phyloP scores from a whole-genome alignment of 2,797 vertebrate species.

The Eleutherodactylus coqui region DNA sequence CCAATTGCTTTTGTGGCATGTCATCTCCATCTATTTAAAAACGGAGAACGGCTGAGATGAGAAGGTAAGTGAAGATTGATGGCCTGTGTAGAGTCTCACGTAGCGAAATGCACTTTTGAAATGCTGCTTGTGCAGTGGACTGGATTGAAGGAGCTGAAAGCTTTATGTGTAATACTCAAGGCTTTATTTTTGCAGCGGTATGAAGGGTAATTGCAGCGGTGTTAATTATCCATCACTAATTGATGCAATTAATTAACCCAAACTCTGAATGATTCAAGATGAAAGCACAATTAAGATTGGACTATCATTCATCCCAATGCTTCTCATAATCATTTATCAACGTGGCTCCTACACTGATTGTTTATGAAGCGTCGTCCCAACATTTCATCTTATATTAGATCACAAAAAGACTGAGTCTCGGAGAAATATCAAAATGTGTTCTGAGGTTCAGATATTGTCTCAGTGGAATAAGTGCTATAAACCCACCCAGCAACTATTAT shows the following conservation, averaged over 20 bases:
- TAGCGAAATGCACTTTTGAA: neutral
- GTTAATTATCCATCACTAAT: constrained; percentile 53
- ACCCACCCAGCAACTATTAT: no score
- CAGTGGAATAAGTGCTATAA: neutral
- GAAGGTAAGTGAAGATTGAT: neutral
- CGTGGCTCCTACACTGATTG: neutral
- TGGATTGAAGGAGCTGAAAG: neutral
- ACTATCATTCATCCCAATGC: constrained; percentile 37
- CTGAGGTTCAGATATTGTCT: neutral
- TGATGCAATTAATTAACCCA: constrained; percentile 55
- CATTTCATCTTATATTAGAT: neutral
- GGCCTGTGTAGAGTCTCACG: neutral
- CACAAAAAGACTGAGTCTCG: neutral
- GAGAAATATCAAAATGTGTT: neutral
- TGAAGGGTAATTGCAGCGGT: constrained; percentile 27
- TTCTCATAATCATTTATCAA: constrained; percentile 7
- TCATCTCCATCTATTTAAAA: neutral
- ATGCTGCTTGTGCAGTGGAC: neutral
- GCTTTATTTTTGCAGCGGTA: neutral
- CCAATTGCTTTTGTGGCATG: neutral
- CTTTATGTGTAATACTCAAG: neutral
- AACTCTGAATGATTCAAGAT: constrained; percentile 19
- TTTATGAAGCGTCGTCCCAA: neutral
- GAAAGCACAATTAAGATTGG: constrained; percentile 46
- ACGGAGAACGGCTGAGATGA: neutral